Conservation (phyloP, 2,888 invertebrate genomes). For the Tetragonisca angustula region DNA sequence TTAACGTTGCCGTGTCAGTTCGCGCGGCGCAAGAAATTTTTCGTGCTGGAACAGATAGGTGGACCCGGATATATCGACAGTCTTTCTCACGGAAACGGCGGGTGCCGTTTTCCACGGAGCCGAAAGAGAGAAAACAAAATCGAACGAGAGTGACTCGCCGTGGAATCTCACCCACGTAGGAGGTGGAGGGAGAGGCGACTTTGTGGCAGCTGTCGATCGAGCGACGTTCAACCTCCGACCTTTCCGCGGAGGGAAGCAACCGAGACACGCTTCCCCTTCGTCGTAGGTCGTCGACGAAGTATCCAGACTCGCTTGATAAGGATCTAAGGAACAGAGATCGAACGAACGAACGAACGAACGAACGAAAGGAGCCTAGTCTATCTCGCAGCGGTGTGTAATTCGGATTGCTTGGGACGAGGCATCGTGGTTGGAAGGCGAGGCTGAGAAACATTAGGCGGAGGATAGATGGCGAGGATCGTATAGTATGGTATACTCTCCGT, state of each 20-base stretch:
- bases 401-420: conserved; percentile 55
- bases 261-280: conserved; percentile 51
- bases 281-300: conserved; percentile 68
- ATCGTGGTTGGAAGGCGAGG: conserved; percentile 25
- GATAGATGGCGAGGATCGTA: background rate
- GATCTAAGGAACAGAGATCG: conserved; percentile 61
- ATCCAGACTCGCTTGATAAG: conserved; percentile 68
- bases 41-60: background rate
- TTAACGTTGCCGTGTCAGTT: conserved; percentile 6
- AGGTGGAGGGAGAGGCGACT: conserved; percentile 55
- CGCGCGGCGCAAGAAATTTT: background rate
- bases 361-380: conserved; percentile 15
- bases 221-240: conserved; percentile 71
- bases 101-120: conserved; percentile 2
- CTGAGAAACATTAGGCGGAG: conserved; percentile 47
- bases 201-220: conserved; percentile 73
- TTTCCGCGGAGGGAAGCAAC: conserved; percentile 38
- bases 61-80: conserved; percentile 37
- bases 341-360: conserved; percentile 46
- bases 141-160: conserved; percentile 39
- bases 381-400: conserved; percentile 60
- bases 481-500: background rate
- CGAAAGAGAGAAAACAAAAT: conserved; percentile 50
- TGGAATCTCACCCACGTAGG: conserved; percentile 68
- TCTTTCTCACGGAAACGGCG: background rate